Evolutionary conservation across 2,113 vertebrate genomes (phyloP), one percentile per base, ranked within the genome.

Genomic region (Sturnus vulgaris): DNA sequence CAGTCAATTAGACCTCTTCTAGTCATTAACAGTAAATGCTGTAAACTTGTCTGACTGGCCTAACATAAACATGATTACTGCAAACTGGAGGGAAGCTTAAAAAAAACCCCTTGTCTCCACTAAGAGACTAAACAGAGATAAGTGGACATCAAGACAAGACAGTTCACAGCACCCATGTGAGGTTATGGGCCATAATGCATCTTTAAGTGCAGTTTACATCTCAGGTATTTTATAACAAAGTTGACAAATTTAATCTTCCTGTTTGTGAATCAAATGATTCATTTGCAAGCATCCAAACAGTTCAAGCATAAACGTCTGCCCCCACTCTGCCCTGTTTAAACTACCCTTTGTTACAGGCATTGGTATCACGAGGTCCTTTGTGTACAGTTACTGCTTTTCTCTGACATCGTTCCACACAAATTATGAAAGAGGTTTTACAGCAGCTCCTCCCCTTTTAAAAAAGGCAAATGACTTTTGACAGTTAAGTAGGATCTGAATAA

Each of bases 281-380:
- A 46, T 82, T 69, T 87, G 40, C 31, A 93, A 80, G 63, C 71
- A 93, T 80, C 46, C 77, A 80, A 86, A 12, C 16, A 91, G 86
- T 53, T 82, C 84, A 42, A 42, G 53, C 53, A 82, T 64, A 86
- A 95, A 61, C 65, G 79, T 95, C 89, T 88, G 61, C 86, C 86
- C 89, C 95, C 73, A 20, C 77, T 30, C 14, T 50, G 66, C 61
- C 49, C 59, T 89, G 70, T 82, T 95, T 91, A 87, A 91, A 71
- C 81, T 87, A 57, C 42, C 75, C 88, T 84, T 95, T 96, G 94
- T 95, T 91, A 59, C 50, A 53, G 37, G 35, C 81, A 3, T 77
- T 63, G 70, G 28, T 46, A 42, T 95, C 94, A 96, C 66, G 3
- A 92, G 91, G 88, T 80, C 70, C 63, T 91, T 94, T 90, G 92